Base-by-base conservation (phyloP, 2,113 vertebrate species). In the Zosterops borbonicus region DNA sequence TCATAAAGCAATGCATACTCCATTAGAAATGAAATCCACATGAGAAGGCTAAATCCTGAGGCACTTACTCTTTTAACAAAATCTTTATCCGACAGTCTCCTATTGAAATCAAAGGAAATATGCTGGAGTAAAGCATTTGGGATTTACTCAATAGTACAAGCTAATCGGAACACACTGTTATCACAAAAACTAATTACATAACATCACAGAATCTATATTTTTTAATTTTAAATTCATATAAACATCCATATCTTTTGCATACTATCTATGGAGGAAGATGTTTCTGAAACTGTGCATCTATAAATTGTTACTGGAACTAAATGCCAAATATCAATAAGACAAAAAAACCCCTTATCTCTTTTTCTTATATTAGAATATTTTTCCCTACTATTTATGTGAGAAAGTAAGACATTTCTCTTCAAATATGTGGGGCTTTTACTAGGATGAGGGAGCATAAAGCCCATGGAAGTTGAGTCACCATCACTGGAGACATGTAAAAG, bases 1-100 rank as follows among this genome's bases (percentile, higher is more conserved):
- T 94, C 37, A 68, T 91, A 91, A 92, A 92, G 81, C 22, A 69
- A 47, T 65, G 63, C 29, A 59, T 90, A 63, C 37, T 58, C 24
- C 28, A 79, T 91, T 92, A 89, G 44, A 94, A 91, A 82, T 87
- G 24, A 95, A 94, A 94, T 92, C 69, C 83, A 92, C 70, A 78
- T 41, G 29, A 91, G 47, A 87, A 92, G 83, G 27, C 12, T 89
- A 91, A 87, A 94, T 91, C 67, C 87, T 76, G 67, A 95, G 87
- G 37, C 65, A 87, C n/a, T 94, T 87, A 67, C 33, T 52, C 33
- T 89, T 94, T 89, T 65, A 92, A 87, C n/a, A 80, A 87, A 95
- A 73, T 82, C 67, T 90, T 91, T 95, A 70, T 89, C 70, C 94
- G 81, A 79, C 60, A 84, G 49, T 76, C 12, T 89, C 3, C 53